A percentile compares a stretch with the other conserved stretches of the same genome.
Conservation (phyloP, 2,113 vertebrate species). For the Paradisaea rubra region DNA sequence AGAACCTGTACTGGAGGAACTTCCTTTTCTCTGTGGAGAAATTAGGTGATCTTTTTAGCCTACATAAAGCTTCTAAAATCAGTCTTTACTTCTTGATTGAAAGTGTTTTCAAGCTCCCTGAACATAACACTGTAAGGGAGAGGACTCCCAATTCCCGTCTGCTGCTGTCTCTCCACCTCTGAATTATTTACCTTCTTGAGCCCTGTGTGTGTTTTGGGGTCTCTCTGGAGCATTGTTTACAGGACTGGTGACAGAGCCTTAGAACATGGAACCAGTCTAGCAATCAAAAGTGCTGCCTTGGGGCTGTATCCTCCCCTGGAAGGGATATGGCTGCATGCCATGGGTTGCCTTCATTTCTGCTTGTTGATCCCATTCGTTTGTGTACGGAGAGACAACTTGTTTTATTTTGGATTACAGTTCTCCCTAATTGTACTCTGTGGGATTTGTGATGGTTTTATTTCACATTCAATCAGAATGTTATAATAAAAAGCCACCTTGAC, state of each 20-base stretch:
- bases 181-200: background rate
- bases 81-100: background rate
- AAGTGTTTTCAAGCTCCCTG: background rate
- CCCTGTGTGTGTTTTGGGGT: background rate
- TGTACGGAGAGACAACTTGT: background rate
- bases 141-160: background rate
- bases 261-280: background rate
- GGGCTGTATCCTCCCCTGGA: background rate
- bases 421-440: background rate
- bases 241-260: background rate
- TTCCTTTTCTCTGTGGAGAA: background rate
- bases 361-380: background rate
- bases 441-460: background rate
- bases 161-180: background rate
- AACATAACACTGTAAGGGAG: background rate
- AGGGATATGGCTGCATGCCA: background rate
- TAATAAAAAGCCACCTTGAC: slow-evolving; percentile 11
- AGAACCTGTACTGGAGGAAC: background rate
- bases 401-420: background rate
- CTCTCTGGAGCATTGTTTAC: background rate
- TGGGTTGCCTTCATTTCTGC: background rate
- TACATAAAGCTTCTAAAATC: background rate
- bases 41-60: background rate
- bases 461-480: background rate
- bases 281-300: background rate